Evolutionary conservation across 2,113 vertebrate species (phyloP).

Genomic region (Petaurus breviceps): DNA sequence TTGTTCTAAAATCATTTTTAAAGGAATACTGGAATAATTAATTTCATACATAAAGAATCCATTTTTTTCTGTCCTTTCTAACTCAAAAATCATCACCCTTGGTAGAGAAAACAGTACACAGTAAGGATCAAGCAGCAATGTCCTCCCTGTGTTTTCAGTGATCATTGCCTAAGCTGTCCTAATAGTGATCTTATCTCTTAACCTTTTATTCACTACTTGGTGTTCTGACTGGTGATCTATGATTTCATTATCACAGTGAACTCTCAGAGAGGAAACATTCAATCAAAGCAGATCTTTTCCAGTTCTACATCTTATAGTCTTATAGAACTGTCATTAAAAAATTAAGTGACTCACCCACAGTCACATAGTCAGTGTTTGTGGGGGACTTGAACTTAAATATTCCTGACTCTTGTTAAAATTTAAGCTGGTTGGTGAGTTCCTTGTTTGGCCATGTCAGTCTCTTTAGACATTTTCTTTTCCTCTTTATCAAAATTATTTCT

Average conservation of each 20-base stretch:
- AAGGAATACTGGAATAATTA: background rate
- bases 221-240: background rate
- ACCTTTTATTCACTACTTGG: background rate
- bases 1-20: background rate
- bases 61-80: background rate
- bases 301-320: background rate
- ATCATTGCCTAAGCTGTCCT: background rate
- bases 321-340: background rate
- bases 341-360: background rate
- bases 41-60: background rate
- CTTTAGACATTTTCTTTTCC: background rate
- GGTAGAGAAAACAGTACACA: background rate
- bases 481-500: background rate
- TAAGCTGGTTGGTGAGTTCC: background rate
- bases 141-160: background rate
- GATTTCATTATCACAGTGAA: background rate
- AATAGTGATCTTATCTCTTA: background rate
- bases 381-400: background rate
- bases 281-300: background rate
- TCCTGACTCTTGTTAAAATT: background rate
- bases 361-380: background rate
- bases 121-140: background rate
- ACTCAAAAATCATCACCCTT: background rate
- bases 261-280: background rate
- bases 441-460: background rate